These are phyloP conservation scores for Raphicerus campestris DNA, from an alignment of 2,113 vertebrate genomes.

Conservation along the genomic window DNA sequence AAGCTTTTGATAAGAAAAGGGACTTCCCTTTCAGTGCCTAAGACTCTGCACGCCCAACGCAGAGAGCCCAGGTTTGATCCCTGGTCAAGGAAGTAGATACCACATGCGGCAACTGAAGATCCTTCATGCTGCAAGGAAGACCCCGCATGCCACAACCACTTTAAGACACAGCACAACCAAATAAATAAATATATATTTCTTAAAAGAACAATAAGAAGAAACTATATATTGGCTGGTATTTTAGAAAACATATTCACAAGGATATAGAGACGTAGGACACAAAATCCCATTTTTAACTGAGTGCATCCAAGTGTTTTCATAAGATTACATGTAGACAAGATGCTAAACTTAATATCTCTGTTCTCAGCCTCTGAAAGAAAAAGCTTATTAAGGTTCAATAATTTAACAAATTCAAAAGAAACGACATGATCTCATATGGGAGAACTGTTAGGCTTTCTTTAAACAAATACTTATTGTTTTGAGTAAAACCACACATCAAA, in stretches of 20 bases:
- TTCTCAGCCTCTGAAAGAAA: neutral
- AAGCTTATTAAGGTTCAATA: neutral
- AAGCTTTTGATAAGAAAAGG: constrained; percentile 41
- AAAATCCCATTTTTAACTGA: constrained; percentile 60
- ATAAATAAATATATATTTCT: neutral
- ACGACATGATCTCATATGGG: neutral
- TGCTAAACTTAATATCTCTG: neutral
- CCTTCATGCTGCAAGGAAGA: neutral
- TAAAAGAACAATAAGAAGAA: constrained; percentile 18
- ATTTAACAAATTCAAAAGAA: neutral
- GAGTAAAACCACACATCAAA: neutral
- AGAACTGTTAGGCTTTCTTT: neutral
- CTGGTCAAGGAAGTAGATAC: neutral
- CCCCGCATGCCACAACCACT: neutral
- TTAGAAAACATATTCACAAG: constrained; percentile 59
- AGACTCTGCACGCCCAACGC: neutral
- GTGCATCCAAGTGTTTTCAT: neutral
- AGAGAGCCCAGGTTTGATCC: neutral
- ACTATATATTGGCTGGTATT: constrained; percentile 25
- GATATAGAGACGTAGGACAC: neutral
- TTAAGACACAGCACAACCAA: neutral
- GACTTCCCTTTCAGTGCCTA: neutral
- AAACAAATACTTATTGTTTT: neutral
- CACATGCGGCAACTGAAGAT: neutral
- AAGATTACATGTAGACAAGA: neutral